These are phyloP conservation scores for Oxyura jamaicensis DNA, from an alignment of 2,113 vertebrate species.

Conservation along the genomic window DNA sequence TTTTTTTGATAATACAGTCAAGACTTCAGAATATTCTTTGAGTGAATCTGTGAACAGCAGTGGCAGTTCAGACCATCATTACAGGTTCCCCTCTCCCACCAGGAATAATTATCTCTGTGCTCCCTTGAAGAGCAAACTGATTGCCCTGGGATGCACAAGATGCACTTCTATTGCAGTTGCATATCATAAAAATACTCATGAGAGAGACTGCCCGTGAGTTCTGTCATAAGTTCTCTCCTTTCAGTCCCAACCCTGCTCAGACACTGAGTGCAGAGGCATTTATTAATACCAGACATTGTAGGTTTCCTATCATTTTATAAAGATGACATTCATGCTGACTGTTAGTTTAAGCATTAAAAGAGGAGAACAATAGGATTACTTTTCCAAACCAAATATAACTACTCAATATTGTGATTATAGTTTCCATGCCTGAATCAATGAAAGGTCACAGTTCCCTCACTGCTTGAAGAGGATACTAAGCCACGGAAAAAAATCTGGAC, in stretches of 20 bases:
- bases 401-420: slow-evolving; percentile 34
- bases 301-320: slow-evolving; percentile 45
- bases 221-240: slow-evolving; percentile 46
- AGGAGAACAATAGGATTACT: slow-evolving; percentile 59
- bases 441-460: slow-evolving; percentile 25
- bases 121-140: not conserved
- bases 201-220: not conserved
- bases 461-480: not conserved
- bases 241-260: not conserved
- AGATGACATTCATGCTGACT: slow-evolving; percentile 63
- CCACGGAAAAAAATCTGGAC: not conserved
- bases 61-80: not conserved
- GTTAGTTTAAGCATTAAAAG: slow-evolving; percentile 60
- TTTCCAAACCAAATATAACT: slow-evolving; percentile 65
- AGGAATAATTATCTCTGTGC: not conserved
- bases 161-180: not conserved
- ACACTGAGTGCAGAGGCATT: slow-evolving; percentile 24
- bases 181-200: slow-evolving; percentile 35
- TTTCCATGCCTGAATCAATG: slow-evolving; percentile 56
- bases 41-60: not conserved
- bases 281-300: slow-evolving; percentile 62
- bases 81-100: not conserved
- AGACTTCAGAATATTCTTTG: not conserved
- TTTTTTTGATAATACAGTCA: not conserved
- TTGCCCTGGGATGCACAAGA: not conserved